A percentile compares a stretch with the other conserved stretches of the same genome.
Evolutionary conservation across 2,888 invertebrate genomes (phyloP).

Genomic region (Chalcis sispes): DNA sequence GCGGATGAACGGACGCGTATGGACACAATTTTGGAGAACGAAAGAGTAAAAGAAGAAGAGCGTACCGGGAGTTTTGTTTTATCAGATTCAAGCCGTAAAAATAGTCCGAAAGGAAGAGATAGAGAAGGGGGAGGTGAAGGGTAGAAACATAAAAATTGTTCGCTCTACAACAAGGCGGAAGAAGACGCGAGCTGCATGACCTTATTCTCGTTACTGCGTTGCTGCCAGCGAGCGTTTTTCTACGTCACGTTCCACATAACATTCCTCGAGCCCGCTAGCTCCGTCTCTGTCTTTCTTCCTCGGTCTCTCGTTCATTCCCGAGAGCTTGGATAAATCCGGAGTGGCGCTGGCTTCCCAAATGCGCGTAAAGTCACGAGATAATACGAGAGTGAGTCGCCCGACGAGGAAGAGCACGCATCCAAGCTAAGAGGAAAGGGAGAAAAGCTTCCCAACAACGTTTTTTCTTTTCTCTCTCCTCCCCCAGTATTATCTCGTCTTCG

Average conservation of each 20-base stretch:
- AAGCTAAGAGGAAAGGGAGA: neutral
- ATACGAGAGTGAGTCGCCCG: too few species aligned
- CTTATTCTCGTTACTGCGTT: slow-evolving; percentile 22
- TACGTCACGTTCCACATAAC: neutral
- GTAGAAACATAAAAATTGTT: slow-evolving; percentile 16
- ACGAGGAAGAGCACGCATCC: too few species aligned
- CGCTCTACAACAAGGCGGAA: slow-evolving; percentile 16
- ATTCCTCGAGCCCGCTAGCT: slow-evolving; percentile 4
- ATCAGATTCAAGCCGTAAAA: neutral
- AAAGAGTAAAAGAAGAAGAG: neutral
- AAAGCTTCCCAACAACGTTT: neutral
- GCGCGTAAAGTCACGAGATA: slow-evolving; percentile 10
- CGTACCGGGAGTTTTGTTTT: slow-evolving; percentile 23
- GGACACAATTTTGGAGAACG: slow-evolving; percentile 20
- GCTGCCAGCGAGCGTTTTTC: neutral
- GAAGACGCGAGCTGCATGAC: slow-evolving; percentile 6
- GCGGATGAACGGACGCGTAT: neutral
- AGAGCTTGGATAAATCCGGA: too few species aligned
- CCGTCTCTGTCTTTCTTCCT: too few species aligned
- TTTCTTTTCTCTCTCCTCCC: neutral
- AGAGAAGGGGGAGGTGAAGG: neutral
- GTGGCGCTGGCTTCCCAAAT: too few species aligned
- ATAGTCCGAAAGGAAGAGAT: neutral
- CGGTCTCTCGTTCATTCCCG: too few species aligned
- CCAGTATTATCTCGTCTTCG: neutral